phyloP scores from a whole-genome alignment of 2,113 vertebrate genomes.

The Spheniscus mendiculus region DNA sequence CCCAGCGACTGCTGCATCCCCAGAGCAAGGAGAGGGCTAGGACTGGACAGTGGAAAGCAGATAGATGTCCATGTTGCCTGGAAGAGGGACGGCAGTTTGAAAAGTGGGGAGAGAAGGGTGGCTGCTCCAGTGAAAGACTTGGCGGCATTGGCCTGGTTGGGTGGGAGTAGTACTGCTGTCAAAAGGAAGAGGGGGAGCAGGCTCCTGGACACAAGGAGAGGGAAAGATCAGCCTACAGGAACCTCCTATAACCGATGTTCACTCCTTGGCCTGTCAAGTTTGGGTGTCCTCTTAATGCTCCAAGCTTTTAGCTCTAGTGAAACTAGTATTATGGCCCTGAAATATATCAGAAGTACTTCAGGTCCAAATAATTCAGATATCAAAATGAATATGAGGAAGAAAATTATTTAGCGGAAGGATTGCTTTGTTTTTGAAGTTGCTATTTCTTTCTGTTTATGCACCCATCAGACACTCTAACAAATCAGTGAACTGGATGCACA shows the following conservation, averaged over 20 bases:
- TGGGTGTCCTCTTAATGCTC: background rate
- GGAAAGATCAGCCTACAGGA: background rate
- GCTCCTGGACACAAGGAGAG: background rate
- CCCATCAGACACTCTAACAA: background rate
- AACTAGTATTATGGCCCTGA: background rate
- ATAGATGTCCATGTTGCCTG: background rate
- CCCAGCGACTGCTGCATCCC: background rate
- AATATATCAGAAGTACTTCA: constrained; percentile 14
- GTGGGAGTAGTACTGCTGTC: background rate
- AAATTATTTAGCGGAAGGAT: background rate
- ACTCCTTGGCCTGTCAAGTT: background rate
- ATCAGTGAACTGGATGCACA: constrained; percentile 54
- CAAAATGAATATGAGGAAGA: background rate
- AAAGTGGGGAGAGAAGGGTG: background rate
- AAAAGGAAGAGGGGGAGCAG: background rate
- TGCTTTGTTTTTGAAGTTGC: constrained; percentile 9
- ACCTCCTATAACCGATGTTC: accelerated
- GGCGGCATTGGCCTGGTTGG: background rate
- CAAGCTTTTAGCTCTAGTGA: background rate
- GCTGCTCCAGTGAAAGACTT: background rate
- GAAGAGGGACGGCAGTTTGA: background rate
- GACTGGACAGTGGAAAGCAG: background rate
- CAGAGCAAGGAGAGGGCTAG: background rate
- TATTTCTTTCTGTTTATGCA: constrained; percentile 26
- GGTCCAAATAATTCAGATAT: constrained; percentile 33